Evolutionary conservation across 2,113 vertebrate genomes (phyloP).

Genomic region (Labrus mixtus): DNA sequence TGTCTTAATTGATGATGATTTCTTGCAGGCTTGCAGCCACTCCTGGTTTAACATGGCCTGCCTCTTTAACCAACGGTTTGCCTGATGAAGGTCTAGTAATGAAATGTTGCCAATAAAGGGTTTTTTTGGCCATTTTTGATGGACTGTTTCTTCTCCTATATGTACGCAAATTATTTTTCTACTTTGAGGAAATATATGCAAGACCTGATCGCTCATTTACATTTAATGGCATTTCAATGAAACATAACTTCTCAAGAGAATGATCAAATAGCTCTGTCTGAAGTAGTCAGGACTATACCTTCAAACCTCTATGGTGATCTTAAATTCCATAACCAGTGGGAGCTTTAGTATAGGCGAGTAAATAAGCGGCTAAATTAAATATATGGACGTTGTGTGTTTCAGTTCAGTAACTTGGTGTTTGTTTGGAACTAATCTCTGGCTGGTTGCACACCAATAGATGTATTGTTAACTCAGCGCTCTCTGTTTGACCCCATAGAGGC

Average conservation of each 20-base stretch:
- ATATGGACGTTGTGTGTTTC: conserved; percentile 72
- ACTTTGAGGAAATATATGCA: too few relatives aligned
- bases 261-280: background rate
- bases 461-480: conserved; percentile 77
- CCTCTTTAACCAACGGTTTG: too few relatives aligned
- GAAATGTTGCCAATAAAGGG: too few relatives aligned
- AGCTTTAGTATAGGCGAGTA: conserved; percentile 39
- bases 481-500: conserved; percentile 73
- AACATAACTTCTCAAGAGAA: too few relatives aligned
- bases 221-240: background rate
- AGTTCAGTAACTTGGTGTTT: conserved; percentile 76
- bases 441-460: conserved; percentile 79
- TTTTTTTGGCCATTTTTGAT: too few relatives aligned
- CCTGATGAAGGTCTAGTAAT: too few relatives aligned
- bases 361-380: conserved; percentile 61
- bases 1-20: too few relatives aligned
- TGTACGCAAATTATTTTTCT: too few relatives aligned
- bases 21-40: too few relatives aligned
- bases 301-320: conserved; percentile 15
- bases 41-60: too few relatives aligned
- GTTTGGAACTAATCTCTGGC: conserved; percentile 78
- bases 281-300: conserved; percentile 5
- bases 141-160: too few relatives aligned
- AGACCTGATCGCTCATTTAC: background rate
- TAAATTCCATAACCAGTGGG: conserved; percentile 54